Percentiles rank a stretch among this genome's conserved stretches.
These are phyloP conservation scores for Elephantulus edwardii DNA, from an alignment of 2,113 vertebrate species.

Conservation along the genomic window DNA sequence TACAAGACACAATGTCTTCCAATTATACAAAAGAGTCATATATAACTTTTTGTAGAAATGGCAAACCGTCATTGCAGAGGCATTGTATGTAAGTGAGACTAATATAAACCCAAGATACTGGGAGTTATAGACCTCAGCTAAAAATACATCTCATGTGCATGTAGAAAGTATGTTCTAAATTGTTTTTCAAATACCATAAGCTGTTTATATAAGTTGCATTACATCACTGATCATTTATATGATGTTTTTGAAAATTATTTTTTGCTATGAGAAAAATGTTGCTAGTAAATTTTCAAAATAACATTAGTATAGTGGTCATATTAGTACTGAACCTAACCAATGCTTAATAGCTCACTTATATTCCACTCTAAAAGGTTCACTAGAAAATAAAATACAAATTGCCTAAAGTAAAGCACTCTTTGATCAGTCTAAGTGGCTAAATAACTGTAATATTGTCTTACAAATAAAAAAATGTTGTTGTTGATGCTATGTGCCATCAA, in stretches of 20 bases:
- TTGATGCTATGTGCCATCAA: too few species aligned
- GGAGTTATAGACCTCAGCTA: neutral
- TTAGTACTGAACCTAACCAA: neutral
- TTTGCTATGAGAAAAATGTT: neutral
- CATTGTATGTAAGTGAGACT: neutral
- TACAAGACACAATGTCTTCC: neutral
- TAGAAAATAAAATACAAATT: neutral
- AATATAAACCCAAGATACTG: neutral
- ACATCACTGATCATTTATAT: neutral
- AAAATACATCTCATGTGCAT: neutral
- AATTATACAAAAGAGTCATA: accelerated
- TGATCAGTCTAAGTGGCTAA: neutral
- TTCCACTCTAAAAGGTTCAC: neutral
- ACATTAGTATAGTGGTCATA: neutral
- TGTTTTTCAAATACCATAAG: neutral
- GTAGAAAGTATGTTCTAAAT: neutral
- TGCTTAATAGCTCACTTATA: neutral
- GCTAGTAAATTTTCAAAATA: neutral
- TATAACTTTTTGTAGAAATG: neutral
- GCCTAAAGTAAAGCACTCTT: neutral
- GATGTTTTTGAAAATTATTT: neutral
- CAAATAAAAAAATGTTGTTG: conserved; percentile 18
- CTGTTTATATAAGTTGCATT: neutral
- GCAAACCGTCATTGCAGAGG: neutral
- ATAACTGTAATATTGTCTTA: neutral